Evolutionary conservation across 2,113 vertebrate genomes (phyloP).

Genomic region (Oceanodroma tethys): DNA sequence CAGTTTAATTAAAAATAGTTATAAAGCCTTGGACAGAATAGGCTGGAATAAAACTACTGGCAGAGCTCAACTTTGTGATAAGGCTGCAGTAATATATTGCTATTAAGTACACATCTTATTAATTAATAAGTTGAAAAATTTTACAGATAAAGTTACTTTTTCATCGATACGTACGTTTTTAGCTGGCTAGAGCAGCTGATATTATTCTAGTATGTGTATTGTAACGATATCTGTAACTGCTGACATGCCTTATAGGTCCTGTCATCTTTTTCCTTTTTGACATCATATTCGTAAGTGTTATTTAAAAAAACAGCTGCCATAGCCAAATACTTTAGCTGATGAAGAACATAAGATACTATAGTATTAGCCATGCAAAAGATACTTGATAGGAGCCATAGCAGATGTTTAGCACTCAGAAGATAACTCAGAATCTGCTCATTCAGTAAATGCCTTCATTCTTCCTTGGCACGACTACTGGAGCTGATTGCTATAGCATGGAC

Average conservation of each 20-base stretch:
- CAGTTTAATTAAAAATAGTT: neutral
- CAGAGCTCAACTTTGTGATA: neutral
- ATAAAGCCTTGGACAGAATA: neutral
- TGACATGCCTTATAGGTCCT: conserved; percentile 22
- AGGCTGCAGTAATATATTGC: neutral
- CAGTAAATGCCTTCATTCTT: conserved; percentile 67
- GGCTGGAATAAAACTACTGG: neutral
- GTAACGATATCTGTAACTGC: neutral
- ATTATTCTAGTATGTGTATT: neutral
- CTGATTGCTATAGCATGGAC: neutral
- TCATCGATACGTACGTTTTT: neutral
- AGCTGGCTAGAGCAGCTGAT: neutral
- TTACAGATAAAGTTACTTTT: neutral
- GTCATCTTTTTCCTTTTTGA: conserved; percentile 54
- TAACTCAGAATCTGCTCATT: conserved; percentile 69
- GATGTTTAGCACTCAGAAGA: conserved; percentile 61
- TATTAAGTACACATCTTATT: neutral
- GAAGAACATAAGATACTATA: conserved; percentile 64
- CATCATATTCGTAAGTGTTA: conserved; percentile 52
- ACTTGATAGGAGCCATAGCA: conserved; percentile 67
- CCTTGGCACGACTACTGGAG: conserved; percentile 6
- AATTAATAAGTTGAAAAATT: neutral
- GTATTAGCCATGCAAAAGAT: conserved; percentile 62
- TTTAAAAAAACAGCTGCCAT: conserved; percentile 63
- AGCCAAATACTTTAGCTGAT: conserved; percentile 64